phyloP scores from a whole-genome alignment of 2,888 invertebrate species.

The Ormyrus nitidulus region DNA sequence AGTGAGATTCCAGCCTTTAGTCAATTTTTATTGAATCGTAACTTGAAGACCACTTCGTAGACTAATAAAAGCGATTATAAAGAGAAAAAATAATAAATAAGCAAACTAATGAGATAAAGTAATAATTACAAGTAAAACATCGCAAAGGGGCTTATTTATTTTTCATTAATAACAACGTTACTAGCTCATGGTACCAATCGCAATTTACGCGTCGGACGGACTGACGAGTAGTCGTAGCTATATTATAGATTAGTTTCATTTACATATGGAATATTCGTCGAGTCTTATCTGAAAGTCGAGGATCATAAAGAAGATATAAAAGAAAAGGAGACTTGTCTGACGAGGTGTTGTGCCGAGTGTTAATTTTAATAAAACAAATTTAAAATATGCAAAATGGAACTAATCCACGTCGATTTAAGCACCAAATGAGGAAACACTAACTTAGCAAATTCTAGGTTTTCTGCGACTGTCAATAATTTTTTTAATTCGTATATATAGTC shows the following conservation, averaged over 20 bases:
- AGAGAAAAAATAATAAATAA: conserved; percentile 41
- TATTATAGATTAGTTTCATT: conserved; percentile 45
- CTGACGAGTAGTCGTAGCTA: conserved; percentile 42
- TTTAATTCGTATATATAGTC: conserved; percentile 38
- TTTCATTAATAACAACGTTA: conserved; percentile 53
- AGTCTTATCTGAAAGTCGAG: conserved; percentile 32
- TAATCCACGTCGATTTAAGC: conserved; percentile 45
- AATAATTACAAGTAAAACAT: conserved; percentile 51
- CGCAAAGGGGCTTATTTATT: conserved; percentile 61
- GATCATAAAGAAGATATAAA: conserved; percentile 30
- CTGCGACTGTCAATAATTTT: conserved; percentile 47
- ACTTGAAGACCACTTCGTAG: conserved; percentile 43
- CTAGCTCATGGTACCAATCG: conserved; percentile 56
- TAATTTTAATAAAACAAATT: conserved; percentile 48
- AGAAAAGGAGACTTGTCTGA: conserved; percentile 31
- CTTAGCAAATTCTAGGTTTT: conserved; percentile 47
- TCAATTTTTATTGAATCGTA: conserved; percentile 22
- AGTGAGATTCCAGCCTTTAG: conserved; percentile 12
- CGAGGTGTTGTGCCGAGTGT: conserved; percentile 47
- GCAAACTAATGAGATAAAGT: conserved; percentile 45
- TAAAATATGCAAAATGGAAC: conserved; percentile 32
- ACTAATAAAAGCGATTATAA: conserved; percentile 43
- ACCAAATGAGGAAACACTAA: conserved; percentile 45
- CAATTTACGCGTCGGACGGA: conserved; percentile 28
- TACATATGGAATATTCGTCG: conserved; percentile 35